Conservation (phyloP, 37 sponge, comb jelly and placozoan genomes). For the Cliona cf. orientalis region DNA sequence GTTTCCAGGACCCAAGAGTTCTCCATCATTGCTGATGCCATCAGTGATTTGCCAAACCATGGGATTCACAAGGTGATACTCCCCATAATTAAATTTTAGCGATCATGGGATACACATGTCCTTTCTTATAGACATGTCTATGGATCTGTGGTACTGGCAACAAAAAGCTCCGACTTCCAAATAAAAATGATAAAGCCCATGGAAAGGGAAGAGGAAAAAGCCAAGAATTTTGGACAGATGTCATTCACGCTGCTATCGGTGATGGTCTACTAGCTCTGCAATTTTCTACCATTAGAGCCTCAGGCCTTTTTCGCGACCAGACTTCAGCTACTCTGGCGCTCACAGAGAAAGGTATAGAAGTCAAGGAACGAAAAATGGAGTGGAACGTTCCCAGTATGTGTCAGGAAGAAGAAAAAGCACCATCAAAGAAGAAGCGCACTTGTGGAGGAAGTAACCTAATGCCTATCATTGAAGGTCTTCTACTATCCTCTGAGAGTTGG, state of each 20-base stretch:
- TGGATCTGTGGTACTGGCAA: conserved; percentile 1
- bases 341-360: conserved; percentile 5
- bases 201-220: conserved; percentile 10
- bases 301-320: conserved; percentile 4
- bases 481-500: conserved; percentile 4
- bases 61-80: neutral
- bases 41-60: conserved; percentile 15
- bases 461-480: neutral
- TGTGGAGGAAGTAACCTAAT: neutral
- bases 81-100: neutral
- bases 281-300: conserved; percentile 2
- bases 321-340: neutral
- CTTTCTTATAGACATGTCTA: neutral
- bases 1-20: conserved; percentile 2
- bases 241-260: conserved; percentile 4
- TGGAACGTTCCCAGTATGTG: neutral
- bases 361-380: neutral
- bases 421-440: conserved; percentile 1
- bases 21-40: neutral
- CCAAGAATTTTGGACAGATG: neutral
- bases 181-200: neutral
- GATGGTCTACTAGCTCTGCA: conserved; percentile 4
- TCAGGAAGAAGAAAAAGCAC: neutral
- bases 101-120: neutral
- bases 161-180: conserved; percentile 4